phyloP scores from a whole-genome alignment of 2,797 vertebrate genomes.

The Spea hammondii region DNA sequence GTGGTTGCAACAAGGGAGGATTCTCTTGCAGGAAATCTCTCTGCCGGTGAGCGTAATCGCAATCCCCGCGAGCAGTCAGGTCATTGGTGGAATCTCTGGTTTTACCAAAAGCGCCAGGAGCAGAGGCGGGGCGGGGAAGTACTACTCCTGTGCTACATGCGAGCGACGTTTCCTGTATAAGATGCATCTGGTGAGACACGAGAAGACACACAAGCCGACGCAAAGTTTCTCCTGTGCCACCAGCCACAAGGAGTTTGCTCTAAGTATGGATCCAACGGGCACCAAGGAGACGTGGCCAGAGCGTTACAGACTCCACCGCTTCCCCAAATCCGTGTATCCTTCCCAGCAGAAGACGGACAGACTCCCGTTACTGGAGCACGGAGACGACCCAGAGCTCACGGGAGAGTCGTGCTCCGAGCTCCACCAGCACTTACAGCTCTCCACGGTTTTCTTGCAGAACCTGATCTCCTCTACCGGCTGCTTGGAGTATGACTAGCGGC shows the following conservation, averaged over 20 bases:
- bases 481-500: slow-evolving; percentile 26
- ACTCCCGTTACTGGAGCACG: not conserved
- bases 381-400: not conserved
- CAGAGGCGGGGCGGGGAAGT: not conserved
- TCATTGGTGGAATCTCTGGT: not conserved
- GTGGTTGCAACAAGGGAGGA: not conserved
- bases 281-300: too few species aligned
- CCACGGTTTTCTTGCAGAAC: slow-evolving; percentile 31
- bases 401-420: slow-evolving; percentile 8
- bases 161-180: not conserved
- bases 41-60: too few species aligned
- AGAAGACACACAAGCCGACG: not conserved
- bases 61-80: not conserved
- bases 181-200: not conserved
- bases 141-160: not conserved
- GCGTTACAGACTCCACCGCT: too few species aligned
- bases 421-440: slow-evolving; percentile 20
- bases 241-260: not conserved
- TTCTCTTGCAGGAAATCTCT: too few species aligned
- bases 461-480: slow-evolving; percentile 14
- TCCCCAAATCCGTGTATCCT: not conserved
- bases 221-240: not conserved
- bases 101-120: not conserved
- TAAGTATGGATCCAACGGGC: too few species aligned
- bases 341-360: slow-evolving; percentile 2